These are phyloP conservation scores for Elegia similella DNA, from an alignment of 2,888 invertebrate genomes.

Conservation along the genomic window DNA sequence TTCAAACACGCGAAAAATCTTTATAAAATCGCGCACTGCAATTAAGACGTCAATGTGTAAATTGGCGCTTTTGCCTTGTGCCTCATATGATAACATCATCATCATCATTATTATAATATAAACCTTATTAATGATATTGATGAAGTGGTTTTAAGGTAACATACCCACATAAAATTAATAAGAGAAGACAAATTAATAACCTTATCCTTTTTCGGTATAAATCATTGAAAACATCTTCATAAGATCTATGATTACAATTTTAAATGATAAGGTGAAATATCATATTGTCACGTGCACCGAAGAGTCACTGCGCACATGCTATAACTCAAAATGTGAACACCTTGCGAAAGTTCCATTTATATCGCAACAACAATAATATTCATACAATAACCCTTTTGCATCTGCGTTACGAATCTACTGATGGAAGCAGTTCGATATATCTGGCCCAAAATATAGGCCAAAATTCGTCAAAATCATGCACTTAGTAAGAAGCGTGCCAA, in stretches of 20 bases:
- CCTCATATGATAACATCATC: no score
- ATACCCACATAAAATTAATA: no score
- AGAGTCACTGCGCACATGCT: slow-evolving; percentile 8
- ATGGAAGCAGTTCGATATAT: slow-evolving; percentile 34
- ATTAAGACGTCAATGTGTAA: no score
- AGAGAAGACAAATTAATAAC: no score
- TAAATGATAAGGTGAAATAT: not conserved
- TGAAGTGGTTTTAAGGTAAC: no score
- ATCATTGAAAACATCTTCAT: no score
- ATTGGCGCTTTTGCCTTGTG: no score
- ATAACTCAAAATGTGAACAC: slow-evolving; percentile 31
- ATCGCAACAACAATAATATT: slow-evolving; percentile 55
- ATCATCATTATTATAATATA: no score
- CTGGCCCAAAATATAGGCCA: slow-evolving; percentile 42
- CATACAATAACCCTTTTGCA: slow-evolving; percentile 67
- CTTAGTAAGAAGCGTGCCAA: slow-evolving; percentile 69
- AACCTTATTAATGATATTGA: no score
- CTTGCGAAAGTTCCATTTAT: slow-evolving; percentile 60
- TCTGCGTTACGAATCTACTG: slow-evolving; percentile 53
- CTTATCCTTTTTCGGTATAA: no score
- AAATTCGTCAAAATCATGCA: slow-evolving; percentile 41
- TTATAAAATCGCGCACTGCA: no score
- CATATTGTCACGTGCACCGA: not conserved
- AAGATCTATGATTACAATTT: not conserved
- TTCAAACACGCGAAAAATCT: no score